Evolutionary conservation across 2,888 invertebrate species (phyloP), one percentile per base, ranked within the genome.

Genomic region (Magallana nippona): DNA sequence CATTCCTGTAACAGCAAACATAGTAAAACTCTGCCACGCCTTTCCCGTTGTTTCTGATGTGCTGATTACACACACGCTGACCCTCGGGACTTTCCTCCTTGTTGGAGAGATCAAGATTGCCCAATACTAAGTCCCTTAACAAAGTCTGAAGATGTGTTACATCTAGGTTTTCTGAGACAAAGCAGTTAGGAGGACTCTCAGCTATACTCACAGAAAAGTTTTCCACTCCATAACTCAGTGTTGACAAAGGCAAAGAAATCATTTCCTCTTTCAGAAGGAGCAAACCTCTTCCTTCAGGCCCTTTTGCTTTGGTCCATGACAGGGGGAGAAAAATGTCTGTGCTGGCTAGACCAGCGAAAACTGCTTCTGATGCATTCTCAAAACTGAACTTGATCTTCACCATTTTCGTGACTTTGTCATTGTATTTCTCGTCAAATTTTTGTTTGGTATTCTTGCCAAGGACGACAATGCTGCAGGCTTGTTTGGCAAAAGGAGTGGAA

Each of bases 251-350:
- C 32, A 92, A 83, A 1, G 91, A 82, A 44, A 90, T 90, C 81
- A 91, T 92, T 83, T 92, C 90, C 22, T 92, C 90, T n/a, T 90
- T 87, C 63, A 93, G 87, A 22, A 92, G 88, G 63, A 93, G 81
- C 55, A 93, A 86, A 11, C 90, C 90, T 13, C 88, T 86, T 1
- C 92, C 93, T 71, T 92, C 92, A 0, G 86, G 84, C 13, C 90
- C 87, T 8, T 87, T 86, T 8, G 90, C 88, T 11, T 90, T 87
- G 11, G 87, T 87, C 92, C 93, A 93, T 79, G 81, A 82, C 17
- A 86, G 84, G 8, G 88, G 88, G 78, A 86, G 19, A 10, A 19
- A n/a, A 17, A 83, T 85, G n/a, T 84, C 32, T 55, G 80, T 82
- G 11, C 58, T 63, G 15, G 71, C 83, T 55, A 27, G 17, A 15